phyloP scores from a whole-genome alignment of 1,140 invertebrate genomes.

The Gonioctena quinquepunctata region DNA sequence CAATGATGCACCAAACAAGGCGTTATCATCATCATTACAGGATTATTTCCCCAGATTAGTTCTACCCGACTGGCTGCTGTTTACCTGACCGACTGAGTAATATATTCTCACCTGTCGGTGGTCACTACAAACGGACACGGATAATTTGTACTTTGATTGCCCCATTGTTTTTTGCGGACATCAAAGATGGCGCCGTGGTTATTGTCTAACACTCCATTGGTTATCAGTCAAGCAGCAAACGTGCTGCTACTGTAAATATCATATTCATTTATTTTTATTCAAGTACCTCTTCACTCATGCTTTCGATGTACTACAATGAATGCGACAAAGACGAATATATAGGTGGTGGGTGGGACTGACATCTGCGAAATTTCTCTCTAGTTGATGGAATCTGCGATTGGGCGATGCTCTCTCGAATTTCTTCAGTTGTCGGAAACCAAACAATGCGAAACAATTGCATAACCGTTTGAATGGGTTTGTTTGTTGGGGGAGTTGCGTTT shows the following conservation, averaged over 20 bases:
- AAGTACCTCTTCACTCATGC: conserved; percentile 12
- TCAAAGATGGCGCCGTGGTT: conserved; percentile 41
- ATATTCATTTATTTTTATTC: conserved; percentile 14
- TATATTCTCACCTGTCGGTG: conserved; percentile 44
- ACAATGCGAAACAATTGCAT: background rate
- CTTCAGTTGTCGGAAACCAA: background rate
- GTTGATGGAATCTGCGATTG: background rate
- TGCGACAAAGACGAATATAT: conserved; percentile 11
- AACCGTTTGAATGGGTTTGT: background rate
- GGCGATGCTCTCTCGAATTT: background rate
- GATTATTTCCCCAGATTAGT: conserved; percentile 35
- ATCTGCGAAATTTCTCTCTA: background rate
- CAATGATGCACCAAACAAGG: background rate
- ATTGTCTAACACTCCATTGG: conserved; percentile 41
- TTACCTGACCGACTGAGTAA: conserved; percentile 35
- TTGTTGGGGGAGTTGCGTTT: background rate
- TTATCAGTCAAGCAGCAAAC: conserved; percentile 38
- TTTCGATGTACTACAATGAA: background rate
- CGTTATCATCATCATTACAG: background rate
- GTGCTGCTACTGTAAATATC: conserved; percentile 9
- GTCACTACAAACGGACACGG: conserved; percentile 39
- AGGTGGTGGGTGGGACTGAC: background rate
- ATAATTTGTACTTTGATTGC: conserved; percentile 40
- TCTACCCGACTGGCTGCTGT: conserved; percentile 6
- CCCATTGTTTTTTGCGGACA: conserved; percentile 35